These are phyloP conservation scores for Accipiter cooperii DNA, from an alignment of 2,113 vertebrate species.

Conservation along the genomic window DNA sequence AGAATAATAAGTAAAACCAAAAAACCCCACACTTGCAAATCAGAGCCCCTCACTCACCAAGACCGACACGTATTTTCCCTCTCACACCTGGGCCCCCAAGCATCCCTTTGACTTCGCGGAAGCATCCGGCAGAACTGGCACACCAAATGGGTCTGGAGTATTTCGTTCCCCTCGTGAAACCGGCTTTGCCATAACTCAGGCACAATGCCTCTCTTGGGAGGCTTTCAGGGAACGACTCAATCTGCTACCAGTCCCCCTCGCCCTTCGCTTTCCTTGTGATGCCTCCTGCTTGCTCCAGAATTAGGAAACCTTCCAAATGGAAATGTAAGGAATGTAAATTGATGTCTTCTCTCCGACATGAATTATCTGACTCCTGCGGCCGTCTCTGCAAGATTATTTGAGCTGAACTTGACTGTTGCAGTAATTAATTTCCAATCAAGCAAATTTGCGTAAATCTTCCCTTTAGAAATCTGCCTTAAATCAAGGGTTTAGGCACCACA, in stretches of 20 bases:
- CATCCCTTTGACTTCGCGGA: neutral
- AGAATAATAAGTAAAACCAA: neutral
- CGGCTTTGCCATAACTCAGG: neutral
- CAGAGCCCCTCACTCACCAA: neutral
- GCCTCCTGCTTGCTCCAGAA: neutral
- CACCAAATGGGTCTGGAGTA: neutral
- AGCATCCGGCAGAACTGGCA: neutral
- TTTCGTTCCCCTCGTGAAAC: neutral
- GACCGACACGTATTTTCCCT: neutral
- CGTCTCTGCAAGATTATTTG: neutral
- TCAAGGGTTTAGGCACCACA: constrained; percentile 37
- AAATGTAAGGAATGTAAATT: constrained; percentile 2
- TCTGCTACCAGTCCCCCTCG: neutral
- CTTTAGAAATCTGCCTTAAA: constrained; percentile 58
- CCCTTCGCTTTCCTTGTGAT: neutral
- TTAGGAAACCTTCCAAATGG: constrained; percentile 21
- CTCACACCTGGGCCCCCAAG: neutral
- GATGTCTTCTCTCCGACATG: neutral
- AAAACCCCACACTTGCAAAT: neutral
- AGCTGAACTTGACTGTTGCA: constrained; percentile 37
- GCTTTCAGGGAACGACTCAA: neutral
- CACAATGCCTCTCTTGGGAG: neutral
- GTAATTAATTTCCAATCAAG: constrained; percentile 64
- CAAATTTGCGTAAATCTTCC: constrained; percentile 51
- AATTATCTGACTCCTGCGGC: constrained; percentile 32